Base-by-base conservation (phyloP, 2,888 invertebrate genomes). In the Agelastica alni region DNA sequence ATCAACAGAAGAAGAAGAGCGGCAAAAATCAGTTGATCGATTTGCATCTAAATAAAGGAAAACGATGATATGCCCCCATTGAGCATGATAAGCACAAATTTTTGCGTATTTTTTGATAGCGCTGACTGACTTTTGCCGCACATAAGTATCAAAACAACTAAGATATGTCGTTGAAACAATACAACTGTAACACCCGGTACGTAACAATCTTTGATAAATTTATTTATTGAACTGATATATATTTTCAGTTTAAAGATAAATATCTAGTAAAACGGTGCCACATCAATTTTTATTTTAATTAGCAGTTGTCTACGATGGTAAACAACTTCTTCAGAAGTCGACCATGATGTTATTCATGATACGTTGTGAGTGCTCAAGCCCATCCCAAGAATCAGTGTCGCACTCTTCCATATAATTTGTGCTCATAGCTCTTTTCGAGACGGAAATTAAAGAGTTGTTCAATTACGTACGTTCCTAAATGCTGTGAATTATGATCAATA, bases 341-440 rank as follows among this genome's bases (percentile, higher is more conserved):
- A 17, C 41, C 51, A 53, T 54, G 47, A 42, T 42, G 45, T 45
- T 59, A 61, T 62, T 63, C 60, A 61, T 59, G 51, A 53, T 48
- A 45, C 59, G 62, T 60, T 53, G 42, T 49, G 32, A 41, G 13
- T 31, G 13, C 31, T 12, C 55, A 52, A 57, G 52, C 44, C 54
- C 54, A 44, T 32, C 53, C 56, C 52, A 54, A 53, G 46, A 52
- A 41, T 30, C 41, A 36, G 36, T 54, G 52, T 55, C 58, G 53
- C 54, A 45, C 41, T 55, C 48, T 59, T 45, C 58, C 32, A 32
- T 64, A 51, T 62, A 64, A 64, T 64, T 64, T 64, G 59, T 55
- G 54, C 55, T 62, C 59, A 61, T 61, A 57, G 60, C 47, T 61
- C 55, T 62, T 62, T 60, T 53, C 4, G 17, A n/a, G 51, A 58